Base-by-base conservation (phyloP, 1,140 invertebrate genomes). In the Forficula auricularia region DNA sequence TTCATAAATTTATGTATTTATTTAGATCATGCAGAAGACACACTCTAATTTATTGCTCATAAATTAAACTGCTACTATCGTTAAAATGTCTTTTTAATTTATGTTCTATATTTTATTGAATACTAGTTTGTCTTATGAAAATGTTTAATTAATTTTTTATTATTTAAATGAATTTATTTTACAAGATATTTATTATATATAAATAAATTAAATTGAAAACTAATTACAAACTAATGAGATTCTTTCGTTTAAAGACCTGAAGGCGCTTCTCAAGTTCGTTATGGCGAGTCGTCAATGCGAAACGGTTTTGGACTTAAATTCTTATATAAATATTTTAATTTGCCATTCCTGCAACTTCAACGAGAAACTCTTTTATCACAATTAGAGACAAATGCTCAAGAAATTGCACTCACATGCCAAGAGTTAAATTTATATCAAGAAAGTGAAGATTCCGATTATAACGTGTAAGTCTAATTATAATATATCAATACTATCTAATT, bases 261-360 rank as follows among this genome's bases (percentile, higher is more conserved):
- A 42, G 61, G 57, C 34, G 59, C 65, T 44, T 77, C 73, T 1
- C 72, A 82, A 57, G 71, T 94, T 18, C 70, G 87, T 38, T 95
- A 90, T 58, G 79, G 86, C 2, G 88, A 95, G 58, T 76, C 85
- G 1, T 96, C 90, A 2, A 96, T 97, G 91, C 73, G 87, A 55
- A 96, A 95, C 68, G 88, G 89, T 8, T 96, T 94, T 70, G 92
- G 92, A 19, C 61, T 97, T 36, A 85, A 89, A 61, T 72, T 91
- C 45, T 63, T 98, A 22, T 88, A 98, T 63, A 91, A 90, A 65
- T 97, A 96, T 62, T 86, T 97, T 53, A 96, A 94, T 66, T 66
- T 97, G 48, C 92, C 92, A 43, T 98, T 95, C 56, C 67, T 97
- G 27, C 79, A 88, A 56, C 62, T 97, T 13, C 91, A 97, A 70